These are phyloP conservation scores for Sisor rabdophorus DNA, from an alignment of 2,113 vertebrate genomes.

Conservation along the genomic window DNA sequence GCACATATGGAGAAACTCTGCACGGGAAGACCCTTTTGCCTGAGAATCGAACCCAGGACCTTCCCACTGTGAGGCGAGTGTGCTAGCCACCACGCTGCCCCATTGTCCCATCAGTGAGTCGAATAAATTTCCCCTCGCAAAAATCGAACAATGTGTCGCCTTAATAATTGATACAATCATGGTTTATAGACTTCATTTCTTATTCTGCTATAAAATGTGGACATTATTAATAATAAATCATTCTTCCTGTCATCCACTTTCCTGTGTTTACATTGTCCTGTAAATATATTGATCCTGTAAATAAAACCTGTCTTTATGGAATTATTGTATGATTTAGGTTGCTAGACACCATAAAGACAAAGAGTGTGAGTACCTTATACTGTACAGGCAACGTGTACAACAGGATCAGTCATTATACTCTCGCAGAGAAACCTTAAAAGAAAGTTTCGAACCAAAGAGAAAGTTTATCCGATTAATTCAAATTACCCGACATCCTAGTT, in stretches of 20 bases:
- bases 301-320: neutral
- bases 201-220: neutral
- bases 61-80: no score
- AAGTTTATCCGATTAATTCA: neutral
- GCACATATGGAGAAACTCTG: no score
- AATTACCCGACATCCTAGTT: neutral
- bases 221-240: constrained; percentile 29
- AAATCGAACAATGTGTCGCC: neutral
- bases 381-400: neutral
- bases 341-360: neutral
- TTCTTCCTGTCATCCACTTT: neutral
- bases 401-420: neutral
- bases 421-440: neutral
- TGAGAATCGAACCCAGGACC: no score
- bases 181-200: neutral
- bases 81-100: no score
- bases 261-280: neutral
- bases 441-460: neutral
- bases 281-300: neutral
- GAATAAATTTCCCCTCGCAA: neutral
- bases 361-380: neutral
- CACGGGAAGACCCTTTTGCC: no score
- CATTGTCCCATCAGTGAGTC: neutral
- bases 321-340: neutral
- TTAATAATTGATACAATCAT: neutral